Percentiles rank a stretch among this genome's conserved stretches.
phyloP scores from a whole-genome alignment of 2,797 vertebrate genomes.

The Anguilla obscura region DNA sequence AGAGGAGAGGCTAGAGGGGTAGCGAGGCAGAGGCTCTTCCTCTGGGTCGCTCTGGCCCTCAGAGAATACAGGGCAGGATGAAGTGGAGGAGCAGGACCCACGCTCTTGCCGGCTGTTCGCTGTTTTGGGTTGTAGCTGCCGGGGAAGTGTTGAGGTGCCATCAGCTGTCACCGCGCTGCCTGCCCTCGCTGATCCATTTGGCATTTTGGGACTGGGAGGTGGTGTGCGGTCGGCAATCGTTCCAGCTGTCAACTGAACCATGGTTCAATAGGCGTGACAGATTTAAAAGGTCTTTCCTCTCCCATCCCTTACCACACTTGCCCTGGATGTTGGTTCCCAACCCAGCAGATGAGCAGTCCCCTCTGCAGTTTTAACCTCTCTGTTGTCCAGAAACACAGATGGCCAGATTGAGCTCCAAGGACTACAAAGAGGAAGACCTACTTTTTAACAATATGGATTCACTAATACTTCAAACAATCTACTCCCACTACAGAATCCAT shows the following conservation, averaged over 20 bases:
- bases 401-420: slow-evolving; percentile 25
- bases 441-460: slow-evolving; percentile 49
- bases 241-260: slow-evolving; percentile 69
- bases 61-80: slow-evolving; percentile 72
- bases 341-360: slow-evolving; percentile 58
- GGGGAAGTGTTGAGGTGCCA: slow-evolving; percentile 41
- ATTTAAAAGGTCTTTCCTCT: slow-evolving; percentile 56
- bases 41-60: slow-evolving; percentile 64
- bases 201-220: slow-evolving; percentile 46
- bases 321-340: slow-evolving; percentile 47
- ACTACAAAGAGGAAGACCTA: slow-evolving; percentile 49
- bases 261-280: slow-evolving; percentile 57
- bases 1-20: slow-evolving; percentile 60
- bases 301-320: slow-evolving; percentile 50
- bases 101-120: slow-evolving; percentile 60
- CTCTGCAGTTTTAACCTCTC: slow-evolving; percentile 35
- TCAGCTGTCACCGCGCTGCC: slow-evolving; percentile 27
- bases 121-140: slow-evolving; percentile 54
- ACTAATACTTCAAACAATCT: slow-evolving; percentile 43
- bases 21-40: slow-evolving; percentile 54
- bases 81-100: slow-evolving; percentile 68
- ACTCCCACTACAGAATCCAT: slow-evolving; percentile 50
- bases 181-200: slow-evolving; percentile 41
- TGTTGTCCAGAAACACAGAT: too few species aligned
- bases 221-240: slow-evolving; percentile 53